phyloP scores from a whole-genome alignment of 2,888 invertebrate genomes.

The Gasteruption jaculator region DNA sequence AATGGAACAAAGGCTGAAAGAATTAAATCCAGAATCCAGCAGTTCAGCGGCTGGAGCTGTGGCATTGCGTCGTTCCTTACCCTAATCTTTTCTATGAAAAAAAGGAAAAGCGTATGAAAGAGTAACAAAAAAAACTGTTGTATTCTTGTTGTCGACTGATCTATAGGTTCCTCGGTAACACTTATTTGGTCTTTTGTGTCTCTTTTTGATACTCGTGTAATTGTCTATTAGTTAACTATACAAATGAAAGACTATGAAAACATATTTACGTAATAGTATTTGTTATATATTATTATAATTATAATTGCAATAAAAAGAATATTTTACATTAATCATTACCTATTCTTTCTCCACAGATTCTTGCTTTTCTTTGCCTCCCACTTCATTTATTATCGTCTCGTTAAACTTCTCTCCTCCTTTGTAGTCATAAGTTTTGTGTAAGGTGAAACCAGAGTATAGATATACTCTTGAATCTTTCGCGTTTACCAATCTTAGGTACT shows the following conservation, averaged over 20 bases:
- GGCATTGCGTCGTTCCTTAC: constrained; percentile 41
- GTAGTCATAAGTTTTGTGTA: too few species aligned
- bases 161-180: constrained; percentile 12
- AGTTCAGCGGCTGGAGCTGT: constrained; percentile 34
- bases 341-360: too few species aligned
- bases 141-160: constrained; percentile 9
- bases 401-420: too few species aligned
- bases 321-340: too few species aligned
- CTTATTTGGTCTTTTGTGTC: constrained; percentile 3
- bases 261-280: neutral
- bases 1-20: constrained; percentile 62
- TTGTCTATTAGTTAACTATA: neutral
- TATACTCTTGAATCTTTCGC: too few species aligned
- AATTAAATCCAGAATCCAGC: constrained; percentile 40
- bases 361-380: too few species aligned
- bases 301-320: constrained; percentile 12
- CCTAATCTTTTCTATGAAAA: constrained; percentile 25
- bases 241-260: constrained; percentile 3
- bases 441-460: too few species aligned
- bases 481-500: too few species aligned
- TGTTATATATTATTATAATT: constrained; percentile 7
- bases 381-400: too few species aligned
- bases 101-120: neutral
- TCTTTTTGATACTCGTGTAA: constrained; percentile 5
- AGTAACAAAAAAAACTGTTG: constrained; percentile 8